These are phyloP conservation scores for Bugulina stolonifera DNA, from an alignment of 2,888 invertebrate species.

Conservation along the genomic window DNA sequence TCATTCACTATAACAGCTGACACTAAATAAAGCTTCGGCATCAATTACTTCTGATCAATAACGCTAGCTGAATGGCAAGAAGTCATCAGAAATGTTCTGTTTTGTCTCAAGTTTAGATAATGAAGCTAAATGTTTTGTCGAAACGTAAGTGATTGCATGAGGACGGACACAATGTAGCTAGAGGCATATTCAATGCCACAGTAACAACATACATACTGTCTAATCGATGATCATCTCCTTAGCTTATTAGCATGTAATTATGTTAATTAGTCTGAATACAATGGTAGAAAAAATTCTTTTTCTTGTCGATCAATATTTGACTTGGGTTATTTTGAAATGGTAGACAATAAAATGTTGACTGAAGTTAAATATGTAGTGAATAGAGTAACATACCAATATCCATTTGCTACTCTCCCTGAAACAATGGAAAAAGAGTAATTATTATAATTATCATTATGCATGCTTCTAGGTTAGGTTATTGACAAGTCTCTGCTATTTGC, in stretches of 20 bases:
- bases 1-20: too few species aligned
- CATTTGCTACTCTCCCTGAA: background rate
- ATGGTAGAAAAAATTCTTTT: background rate
- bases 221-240: background rate
- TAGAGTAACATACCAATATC: background rate
- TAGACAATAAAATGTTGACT: background rate
- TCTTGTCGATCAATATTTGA: constrained; percentile 10
- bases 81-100: too few species aligned
- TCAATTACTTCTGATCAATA: too few species aligned
- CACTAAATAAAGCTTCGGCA: too few species aligned
- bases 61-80: too few species aligned
- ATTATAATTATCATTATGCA: background rate
- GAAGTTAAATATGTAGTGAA: constrained; percentile 13
- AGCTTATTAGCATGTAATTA: constrained; percentile 22
- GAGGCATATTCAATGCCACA: background rate
- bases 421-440: background rate
- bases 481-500: background rate
- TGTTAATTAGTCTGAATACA: constrained; percentile 9
- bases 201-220: background rate
- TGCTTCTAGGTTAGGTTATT: background rate
- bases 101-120: background rate
- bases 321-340: background rate
- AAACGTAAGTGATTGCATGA: background rate
- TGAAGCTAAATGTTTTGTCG: constrained; percentile 3
- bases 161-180: background rate